Percentiles rank a stretch among this genome's conserved stretches.
Evolutionary conservation across 2,888 invertebrate genomes (phyloP).

Genomic region (Acheta domesticus): DNA sequence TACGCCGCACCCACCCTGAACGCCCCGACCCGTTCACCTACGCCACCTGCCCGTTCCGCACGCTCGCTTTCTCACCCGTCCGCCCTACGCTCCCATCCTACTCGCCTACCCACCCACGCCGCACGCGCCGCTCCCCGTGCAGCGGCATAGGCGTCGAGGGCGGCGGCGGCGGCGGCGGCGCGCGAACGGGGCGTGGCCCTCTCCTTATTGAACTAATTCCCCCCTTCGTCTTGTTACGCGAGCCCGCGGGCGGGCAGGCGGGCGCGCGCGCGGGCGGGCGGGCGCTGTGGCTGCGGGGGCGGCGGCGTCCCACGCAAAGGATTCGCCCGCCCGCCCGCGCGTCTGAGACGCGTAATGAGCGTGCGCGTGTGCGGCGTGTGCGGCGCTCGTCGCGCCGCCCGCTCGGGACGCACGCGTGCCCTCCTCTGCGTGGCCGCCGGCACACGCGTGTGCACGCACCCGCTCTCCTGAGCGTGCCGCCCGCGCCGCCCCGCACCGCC

Average conservation of each 20-base stretch:
- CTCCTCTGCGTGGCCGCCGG: too few species aligned
- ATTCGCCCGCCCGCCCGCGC: background rate
- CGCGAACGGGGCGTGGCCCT: slow-evolving; percentile 4
- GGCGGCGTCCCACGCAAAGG: background rate
- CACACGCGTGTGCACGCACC: too few species aligned
- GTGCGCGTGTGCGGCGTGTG: background rate
- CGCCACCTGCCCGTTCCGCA: too few species aligned
- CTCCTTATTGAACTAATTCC: slow-evolving; percentile 18
- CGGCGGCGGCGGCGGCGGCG: background rate
- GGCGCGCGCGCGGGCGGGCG: background rate
- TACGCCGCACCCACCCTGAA: too few species aligned
- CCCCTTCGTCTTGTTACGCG: slow-evolving; percentile 18
- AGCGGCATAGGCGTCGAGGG: background rate
- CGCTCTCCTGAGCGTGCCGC: too few species aligned
- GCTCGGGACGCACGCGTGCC: background rate
- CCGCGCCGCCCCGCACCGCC: too few species aligned
- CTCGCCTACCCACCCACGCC: too few species aligned
- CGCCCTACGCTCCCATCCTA: too few species aligned
- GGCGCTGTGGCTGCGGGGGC: too few species aligned
- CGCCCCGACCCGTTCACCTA: too few species aligned
- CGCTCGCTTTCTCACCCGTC: too few species aligned
- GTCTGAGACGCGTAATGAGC: background rate
- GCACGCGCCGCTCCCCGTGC: too few species aligned
- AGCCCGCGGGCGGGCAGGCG: background rate
- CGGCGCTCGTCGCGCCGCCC: background rate